Base-by-base conservation (phyloP, 2,888 invertebrate genomes). In the Heteromyza rotundicornis region DNA sequence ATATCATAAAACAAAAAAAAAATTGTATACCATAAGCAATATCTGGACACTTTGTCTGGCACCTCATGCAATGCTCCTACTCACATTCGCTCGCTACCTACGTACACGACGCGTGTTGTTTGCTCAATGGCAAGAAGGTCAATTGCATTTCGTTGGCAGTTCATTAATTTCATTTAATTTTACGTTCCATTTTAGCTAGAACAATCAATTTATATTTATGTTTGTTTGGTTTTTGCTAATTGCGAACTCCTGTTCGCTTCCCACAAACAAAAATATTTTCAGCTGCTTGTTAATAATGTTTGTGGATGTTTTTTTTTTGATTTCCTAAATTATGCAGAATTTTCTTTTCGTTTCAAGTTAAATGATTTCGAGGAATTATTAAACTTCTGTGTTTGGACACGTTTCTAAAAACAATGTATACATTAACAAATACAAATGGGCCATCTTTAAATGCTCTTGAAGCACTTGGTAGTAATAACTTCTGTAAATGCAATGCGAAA, bases 91-190 rank as follows among this genome's bases (percentile, higher is more conserved):
- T n/a, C 27, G 10, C 27, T 40, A 24, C 36, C 24, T 52, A 44
- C n/a, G n/a, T n/a, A n/a, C 53, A 47, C 40, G 47, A 55, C 24
- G 60, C 61, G 36, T 65, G 62, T n/a, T n/a, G n/a, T n/a, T n/a
- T n/a, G 68, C 64, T 47, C 57, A 69, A 69, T 64, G 63, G 60
- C 67, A 71, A 64, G 79, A 79, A 77, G 78, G 78, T 78, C 79
- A 75, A 77, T 76, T 79, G 76, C 75, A 77, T 74, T 79, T 78
- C 66, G 70, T 69, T 72, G 77, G 67, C 77, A 71, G 71, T 71
- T 73, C 74, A 75, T 74, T 75, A 75, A 74, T 74, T 75, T 75
- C 54, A 65, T 66, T 71, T 64, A 19, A 22, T 23, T 50, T 57
- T n/a, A n/a, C 32, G 24, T 57, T 57, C 36, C 53, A 56, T 60